phyloP scores from a whole-genome alignment of 2,888 invertebrate genomes.

The Melanotus villosus region DNA sequence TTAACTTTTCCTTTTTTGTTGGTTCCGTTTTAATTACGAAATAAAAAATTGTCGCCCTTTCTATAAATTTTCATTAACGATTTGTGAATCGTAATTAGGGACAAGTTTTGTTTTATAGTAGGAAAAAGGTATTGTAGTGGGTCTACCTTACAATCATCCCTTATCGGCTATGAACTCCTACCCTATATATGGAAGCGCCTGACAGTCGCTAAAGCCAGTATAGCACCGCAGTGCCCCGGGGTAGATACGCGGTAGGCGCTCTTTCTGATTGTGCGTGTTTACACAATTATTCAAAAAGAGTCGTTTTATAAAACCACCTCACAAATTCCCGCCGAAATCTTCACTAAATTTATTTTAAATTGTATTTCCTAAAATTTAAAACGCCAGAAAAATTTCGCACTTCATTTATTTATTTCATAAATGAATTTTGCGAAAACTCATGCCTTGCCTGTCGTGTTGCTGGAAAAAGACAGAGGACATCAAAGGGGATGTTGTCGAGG shows the following conservation, averaged over 20 bases:
- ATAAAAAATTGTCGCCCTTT: no score
- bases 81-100: conserved; percentile 3
- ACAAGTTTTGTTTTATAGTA: not conserved
- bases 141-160: conserved; percentile 40
- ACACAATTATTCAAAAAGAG: conserved; percentile 17
- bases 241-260: conserved; percentile 36
- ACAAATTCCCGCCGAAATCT: not conserved
- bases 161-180: conserved; percentile 44
- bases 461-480: conserved; percentile 52
- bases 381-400: not conserved
- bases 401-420: conserved; percentile 19
- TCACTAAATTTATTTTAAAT: not conserved
- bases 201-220: conserved; percentile 46
- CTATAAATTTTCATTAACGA: no score
- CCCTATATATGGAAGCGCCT: conserved; percentile 50
- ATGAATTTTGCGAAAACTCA: conserved; percentile 38
- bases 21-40: no score
- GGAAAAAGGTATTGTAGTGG: conserved; percentile 31
- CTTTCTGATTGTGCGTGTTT: conserved; percentile 27
- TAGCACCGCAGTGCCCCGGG: conserved; percentile 37
- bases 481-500: conserved; percentile 49
- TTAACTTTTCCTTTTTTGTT: not conserved
- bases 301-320: not conserved
- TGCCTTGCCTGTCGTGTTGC: conserved; percentile 56
- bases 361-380: not conserved